Evolutionary conservation across 2,797 vertebrate genomes (phyloP).

Genomic region (Triplophysa yarkandensis): DNA sequence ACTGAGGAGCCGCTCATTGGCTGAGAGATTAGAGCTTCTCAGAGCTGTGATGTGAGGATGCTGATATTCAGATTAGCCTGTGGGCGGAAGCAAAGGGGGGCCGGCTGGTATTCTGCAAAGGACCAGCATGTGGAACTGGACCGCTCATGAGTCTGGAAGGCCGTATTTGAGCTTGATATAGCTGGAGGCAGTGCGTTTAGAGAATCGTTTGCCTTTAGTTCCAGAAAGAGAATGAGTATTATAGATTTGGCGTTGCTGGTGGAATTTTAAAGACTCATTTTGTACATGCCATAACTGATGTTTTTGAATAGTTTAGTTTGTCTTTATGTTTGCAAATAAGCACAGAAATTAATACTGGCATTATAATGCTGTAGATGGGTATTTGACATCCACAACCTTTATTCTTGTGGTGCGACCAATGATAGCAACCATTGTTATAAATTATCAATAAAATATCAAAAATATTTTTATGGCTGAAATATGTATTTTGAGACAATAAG

Average conservation of each 20-base stretch:
- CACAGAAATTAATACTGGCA: neutral
- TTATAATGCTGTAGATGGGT: no score
- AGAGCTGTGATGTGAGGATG: constrained; percentile 67
- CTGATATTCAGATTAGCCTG: constrained; percentile 48
- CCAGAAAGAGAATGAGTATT: constrained; percentile 24
- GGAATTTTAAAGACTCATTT: neutral
- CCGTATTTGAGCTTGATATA: neutral
- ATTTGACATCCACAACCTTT: no score
- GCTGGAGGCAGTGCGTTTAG: constrained; percentile 26
- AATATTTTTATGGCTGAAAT: no score
- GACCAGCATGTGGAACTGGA: constrained; percentile 20
- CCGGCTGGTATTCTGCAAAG: constrained; percentile 21
- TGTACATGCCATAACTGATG: neutral
- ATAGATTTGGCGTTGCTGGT: neutral
- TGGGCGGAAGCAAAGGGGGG: constrained; percentile 24
- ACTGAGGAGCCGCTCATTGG: constrained; percentile 65
- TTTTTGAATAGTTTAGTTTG: neutral
- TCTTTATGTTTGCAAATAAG: neutral
- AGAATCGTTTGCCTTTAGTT: neutral
- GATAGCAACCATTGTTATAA: no score
- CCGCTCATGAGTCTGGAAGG: constrained; percentile 12
- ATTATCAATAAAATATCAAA: no score
- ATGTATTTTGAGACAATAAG: no score
- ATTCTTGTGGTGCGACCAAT: no score
- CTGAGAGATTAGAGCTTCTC: constrained; percentile 56